Evolutionary conservation across 2,797 vertebrate genomes (phyloP).

Genomic region (Dendrocincla tyrannina): DNA sequence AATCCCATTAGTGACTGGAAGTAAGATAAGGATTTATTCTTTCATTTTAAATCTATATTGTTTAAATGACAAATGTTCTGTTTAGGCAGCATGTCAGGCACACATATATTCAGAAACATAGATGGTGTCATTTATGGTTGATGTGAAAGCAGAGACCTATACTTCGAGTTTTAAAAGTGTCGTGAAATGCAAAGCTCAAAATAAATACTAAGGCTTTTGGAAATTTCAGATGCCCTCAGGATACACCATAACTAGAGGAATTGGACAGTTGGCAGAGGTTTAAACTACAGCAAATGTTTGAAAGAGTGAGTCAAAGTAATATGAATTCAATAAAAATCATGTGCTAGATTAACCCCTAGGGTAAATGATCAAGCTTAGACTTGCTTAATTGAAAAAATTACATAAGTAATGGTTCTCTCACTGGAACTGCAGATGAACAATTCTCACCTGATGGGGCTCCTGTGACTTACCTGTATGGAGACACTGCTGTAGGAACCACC

Average conservation of each 20-base stretch:
- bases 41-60: neutral
- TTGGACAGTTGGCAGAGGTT: neutral
- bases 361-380: neutral
- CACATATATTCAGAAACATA: neutral
- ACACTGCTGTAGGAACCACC: slow-evolving; percentile 97
- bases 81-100: neutral
- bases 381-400: neutral
- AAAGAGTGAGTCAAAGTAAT: neutral
- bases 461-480: slow-evolving; percentile 92
- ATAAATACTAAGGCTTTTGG: neutral
- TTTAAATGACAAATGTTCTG: neutral
- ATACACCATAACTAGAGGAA: neutral
- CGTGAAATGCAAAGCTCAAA: neutral
- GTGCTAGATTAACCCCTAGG: neutral
- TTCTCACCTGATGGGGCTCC: neutral
- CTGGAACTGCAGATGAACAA: neutral
- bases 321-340: neutral
- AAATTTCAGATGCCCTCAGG: neutral
- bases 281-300: neutral
- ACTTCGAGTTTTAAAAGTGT: neutral
- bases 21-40: neutral
- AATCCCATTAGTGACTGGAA: neutral
- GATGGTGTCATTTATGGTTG: neutral
- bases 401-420: neutral
- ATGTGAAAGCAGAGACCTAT: neutral